A percentile compares a stretch with the other conserved stretches of the same genome.
Evolutionary conservation across 2,113 vertebrate genomes (phyloP).

Genomic region (Silurus glanis): DNA sequence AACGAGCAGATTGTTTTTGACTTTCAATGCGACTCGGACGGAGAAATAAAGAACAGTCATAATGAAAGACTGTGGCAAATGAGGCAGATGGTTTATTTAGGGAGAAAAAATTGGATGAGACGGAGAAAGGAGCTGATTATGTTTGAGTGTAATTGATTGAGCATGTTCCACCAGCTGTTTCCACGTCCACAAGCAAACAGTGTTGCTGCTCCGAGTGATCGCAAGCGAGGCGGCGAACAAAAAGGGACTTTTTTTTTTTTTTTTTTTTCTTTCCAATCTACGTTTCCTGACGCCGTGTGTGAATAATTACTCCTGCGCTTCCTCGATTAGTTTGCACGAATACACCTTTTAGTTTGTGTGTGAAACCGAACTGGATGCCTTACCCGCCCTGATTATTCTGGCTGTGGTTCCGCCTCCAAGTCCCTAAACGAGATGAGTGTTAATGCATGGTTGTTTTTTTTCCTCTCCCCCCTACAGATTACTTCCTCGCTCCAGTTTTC

Average conservation of each 20-base stretch:
- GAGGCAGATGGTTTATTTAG: not conserved
- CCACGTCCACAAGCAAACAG: not conserved
- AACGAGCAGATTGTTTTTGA: not conserved
- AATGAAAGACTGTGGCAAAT: not conserved
- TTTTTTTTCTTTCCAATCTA: too few relatives aligned
- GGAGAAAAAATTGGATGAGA: not conserved
- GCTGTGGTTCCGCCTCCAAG: not conserved
- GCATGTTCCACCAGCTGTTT: slow-evolving; percentile 2
- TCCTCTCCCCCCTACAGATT: not conserved
- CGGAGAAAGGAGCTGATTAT: not conserved
- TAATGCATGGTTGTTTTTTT: not conserved
- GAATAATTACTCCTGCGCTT: not conserved
- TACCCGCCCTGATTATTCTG: not conserved
- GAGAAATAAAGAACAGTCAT: not conserved
- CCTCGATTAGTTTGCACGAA: too few relatives aligned
- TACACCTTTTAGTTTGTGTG: not conserved
- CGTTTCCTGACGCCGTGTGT: not conserved
- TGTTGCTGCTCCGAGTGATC: not conserved
- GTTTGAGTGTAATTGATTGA: not conserved
- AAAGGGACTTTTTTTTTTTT: not conserved
- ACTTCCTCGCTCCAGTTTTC: not conserved
- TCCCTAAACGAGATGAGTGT: not conserved
- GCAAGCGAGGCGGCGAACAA: not conserved
- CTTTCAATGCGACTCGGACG: not conserved
- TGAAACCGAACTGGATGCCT: not conserved